phyloP scores from a whole-genome alignment of 2,797 vertebrate species.

The Ibycter americanus region DNA sequence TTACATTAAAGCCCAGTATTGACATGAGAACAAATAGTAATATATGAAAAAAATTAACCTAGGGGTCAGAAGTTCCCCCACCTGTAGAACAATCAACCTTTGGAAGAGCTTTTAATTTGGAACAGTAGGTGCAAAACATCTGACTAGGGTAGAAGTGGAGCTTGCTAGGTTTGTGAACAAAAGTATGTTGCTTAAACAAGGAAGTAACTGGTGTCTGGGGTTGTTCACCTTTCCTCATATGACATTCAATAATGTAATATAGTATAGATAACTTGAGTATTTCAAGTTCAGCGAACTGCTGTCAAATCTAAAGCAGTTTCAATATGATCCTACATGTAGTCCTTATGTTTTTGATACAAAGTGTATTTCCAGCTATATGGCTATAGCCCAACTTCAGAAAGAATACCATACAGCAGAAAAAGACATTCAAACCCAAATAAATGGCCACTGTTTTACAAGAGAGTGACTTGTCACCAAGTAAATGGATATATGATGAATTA shows the following conservation, averaged over 20 bases:
- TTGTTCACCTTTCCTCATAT: not conserved
- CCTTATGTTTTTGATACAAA: not conserved
- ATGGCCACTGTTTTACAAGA: not conserved
- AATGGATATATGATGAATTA: not conserved
- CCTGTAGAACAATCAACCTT: not conserved
- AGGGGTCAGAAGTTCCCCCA: not conserved
- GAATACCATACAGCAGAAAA: not conserved
- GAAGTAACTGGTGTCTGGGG: not conserved
- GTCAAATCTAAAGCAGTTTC: not conserved
- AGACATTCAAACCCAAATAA: not conserved
- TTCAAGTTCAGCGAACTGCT: not conserved
- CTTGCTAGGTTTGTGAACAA: not conserved
- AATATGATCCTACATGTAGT: not conserved
- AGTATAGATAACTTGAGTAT: not conserved
- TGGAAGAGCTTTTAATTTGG: not conserved
- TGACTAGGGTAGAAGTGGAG: not conserved
- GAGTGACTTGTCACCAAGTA: not conserved
- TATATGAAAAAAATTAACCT: not conserved
- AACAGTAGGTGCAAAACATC: not conserved
- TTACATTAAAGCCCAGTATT: not conserved
- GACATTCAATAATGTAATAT: not conserved
- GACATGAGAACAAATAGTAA: not conserved
- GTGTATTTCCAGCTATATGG: not conserved
- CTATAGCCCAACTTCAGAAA: not conserved
- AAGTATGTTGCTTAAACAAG: not conserved